phyloP scores from a whole-genome alignment of 2,888 invertebrate genomes.

The Limnephilus auricula region DNA sequence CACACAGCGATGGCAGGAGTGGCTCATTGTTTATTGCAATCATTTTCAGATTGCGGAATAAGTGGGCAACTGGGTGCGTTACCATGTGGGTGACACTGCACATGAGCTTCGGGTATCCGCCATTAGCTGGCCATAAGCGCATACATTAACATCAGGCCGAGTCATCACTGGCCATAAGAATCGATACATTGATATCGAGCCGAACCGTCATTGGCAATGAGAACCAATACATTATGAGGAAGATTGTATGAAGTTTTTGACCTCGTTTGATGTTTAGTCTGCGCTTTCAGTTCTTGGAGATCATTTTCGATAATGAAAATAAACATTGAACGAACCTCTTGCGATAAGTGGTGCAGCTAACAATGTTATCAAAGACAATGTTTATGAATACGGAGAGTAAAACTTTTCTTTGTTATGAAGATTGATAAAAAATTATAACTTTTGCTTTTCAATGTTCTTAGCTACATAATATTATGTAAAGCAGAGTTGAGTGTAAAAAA shows the following conservation, averaged over 20 bases:
- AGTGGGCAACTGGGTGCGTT: conserved; percentile 16
- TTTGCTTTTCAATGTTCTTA: neutral
- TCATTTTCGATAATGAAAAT: neutral
- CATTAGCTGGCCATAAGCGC: neutral
- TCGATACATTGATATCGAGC: neutral
- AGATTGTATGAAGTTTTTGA: neutral
- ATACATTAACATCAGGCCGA: neutral
- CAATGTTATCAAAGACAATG: neutral
- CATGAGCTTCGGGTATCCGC: neutral
- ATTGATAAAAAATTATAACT: neutral
- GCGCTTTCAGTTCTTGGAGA: neutral
- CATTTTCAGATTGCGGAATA: conserved; percentile 17
- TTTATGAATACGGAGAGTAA: neutral
- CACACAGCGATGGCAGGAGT: conserved; percentile 13
- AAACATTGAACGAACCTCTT: neutral
- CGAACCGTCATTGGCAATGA: neutral
- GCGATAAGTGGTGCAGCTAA: neutral
- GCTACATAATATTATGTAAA: neutral
- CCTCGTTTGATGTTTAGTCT: neutral
- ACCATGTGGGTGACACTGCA: conserved; percentile 25
- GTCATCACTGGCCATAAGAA: neutral
- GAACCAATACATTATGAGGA: neutral
- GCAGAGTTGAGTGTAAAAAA: neutral
- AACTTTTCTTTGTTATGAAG: neutral
- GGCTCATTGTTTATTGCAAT: conserved; percentile 39